These are phyloP conservation scores for Oegoconia quadripuncta DNA, from an alignment of 2,888 invertebrate species.

Conservation along the genomic window DNA sequence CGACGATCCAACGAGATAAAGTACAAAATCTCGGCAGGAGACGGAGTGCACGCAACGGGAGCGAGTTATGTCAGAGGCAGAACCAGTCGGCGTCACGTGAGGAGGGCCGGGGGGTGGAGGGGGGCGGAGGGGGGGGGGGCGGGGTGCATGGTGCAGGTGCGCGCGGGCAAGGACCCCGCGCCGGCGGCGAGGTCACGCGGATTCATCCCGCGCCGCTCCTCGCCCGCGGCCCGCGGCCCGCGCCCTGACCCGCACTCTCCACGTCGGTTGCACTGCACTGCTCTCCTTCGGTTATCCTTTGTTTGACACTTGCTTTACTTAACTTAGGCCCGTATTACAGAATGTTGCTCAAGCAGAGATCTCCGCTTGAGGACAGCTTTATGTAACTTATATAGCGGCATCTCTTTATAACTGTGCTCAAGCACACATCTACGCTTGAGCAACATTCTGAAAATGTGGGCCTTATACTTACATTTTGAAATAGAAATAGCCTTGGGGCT, in stretches of 20 bases:
- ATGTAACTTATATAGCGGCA: too few species aligned
- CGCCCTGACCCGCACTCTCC: background rate
- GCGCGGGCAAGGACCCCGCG: slow-evolving; percentile 36
- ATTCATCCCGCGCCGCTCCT: slow-evolving; percentile 3
- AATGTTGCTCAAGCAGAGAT: too few species aligned
- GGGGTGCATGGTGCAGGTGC: slow-evolving; percentile 33
- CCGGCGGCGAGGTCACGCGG: slow-evolving; percentile 1
- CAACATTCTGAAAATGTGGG: too few species aligned
- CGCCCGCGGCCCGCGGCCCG: slow-evolving; percentile 4
- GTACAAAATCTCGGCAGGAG: slow-evolving; percentile 22
- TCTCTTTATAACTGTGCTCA: too few species aligned
- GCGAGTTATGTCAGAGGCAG: slow-evolving; percentile 34
- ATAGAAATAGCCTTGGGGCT: too few species aligned
- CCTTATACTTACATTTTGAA: too few species aligned
- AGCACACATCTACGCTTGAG: too few species aligned
- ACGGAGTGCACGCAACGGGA: slow-evolving; percentile 23
- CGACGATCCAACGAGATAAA: too few species aligned
- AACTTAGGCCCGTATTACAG: too few species aligned
- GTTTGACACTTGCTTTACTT: too few species aligned
- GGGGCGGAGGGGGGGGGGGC: slow-evolving; percentile 14
- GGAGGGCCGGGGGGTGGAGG: too few species aligned
- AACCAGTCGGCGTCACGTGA: slow-evolving; percentile 39
- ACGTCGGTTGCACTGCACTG: background rate
- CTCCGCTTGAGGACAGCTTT: too few species aligned
- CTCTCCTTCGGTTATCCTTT: background rate